phyloP scores from a whole-genome alignment of 1,140 invertebrate genomes.

The Drosophila albomicans region DNA sequence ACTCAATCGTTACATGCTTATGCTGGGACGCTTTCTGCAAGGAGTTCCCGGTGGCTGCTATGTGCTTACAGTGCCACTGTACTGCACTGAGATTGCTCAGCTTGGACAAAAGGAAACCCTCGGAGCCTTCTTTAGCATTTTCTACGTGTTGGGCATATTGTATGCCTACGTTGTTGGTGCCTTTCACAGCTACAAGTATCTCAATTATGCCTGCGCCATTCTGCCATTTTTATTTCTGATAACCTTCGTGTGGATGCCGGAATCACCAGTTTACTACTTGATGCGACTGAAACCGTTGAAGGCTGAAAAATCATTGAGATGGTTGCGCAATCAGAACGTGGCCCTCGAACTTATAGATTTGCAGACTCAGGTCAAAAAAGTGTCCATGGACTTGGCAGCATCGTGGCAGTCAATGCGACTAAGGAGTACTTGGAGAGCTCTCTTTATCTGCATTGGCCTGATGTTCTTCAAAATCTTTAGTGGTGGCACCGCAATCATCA shows the following conservation, averaged over 20 bases:
- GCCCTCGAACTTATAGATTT: not conserved
- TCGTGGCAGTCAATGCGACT: not conserved
- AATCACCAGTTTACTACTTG: constrained; percentile 29
- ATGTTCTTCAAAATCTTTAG: constrained; percentile 11
- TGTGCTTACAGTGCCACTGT: constrained; percentile 5
- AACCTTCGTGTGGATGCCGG: constrained; percentile 27
- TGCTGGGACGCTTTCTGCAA: constrained; percentile 16
- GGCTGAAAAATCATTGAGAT: constrained; percentile 10
- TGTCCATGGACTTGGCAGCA: not conserved
- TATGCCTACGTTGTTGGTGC: constrained; percentile 18
- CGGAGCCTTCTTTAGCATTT: not conserved
- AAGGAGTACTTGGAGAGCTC: constrained; percentile 73
- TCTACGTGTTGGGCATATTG: constrained; percentile 2
- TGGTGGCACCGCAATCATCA: constrained; percentile 8
- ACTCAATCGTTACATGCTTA: constrained; percentile 1
- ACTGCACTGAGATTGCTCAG: constrained; percentile 20
- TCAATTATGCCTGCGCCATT: constrained; percentile 15
- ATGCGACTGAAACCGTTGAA: not conserved
- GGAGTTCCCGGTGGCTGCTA: constrained; percentile 21
- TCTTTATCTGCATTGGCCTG: constrained; percentile 86
- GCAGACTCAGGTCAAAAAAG: not conserved
- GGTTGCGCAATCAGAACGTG: constrained; percentile 10
- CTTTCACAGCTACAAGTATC: not conserved
- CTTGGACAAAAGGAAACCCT: not conserved
- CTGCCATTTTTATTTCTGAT: constrained; percentile 2